Conservation (phyloP, 2,888 invertebrate species). For the Drosophila borealis region DNA sequence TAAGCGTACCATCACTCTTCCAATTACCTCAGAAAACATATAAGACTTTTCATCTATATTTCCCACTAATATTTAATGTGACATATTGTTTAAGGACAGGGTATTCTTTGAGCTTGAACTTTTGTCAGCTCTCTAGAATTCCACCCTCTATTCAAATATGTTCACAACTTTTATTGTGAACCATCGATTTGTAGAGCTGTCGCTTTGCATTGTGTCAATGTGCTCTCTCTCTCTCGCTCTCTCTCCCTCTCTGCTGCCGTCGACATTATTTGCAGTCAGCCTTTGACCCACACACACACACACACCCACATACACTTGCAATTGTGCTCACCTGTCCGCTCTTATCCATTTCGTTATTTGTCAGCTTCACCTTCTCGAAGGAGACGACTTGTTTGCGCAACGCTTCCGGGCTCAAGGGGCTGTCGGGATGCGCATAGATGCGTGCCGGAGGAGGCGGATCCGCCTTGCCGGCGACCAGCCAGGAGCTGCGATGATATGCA, state of each 20-base stretch:
- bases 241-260: not conserved
- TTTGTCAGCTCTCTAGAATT: not conserved
- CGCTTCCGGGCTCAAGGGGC: conserved; percentile 97
- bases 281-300: conserved; percentile 19
- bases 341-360: conserved; percentile 99
- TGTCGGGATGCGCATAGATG: conserved; percentile 98
- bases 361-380: conserved; percentile 99
- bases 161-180: not conserved
- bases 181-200: conserved; percentile 1
- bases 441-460: conserved; percentile 97
- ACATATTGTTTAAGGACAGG: no score
- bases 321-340: conserved; percentile 91
- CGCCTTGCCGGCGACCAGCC: conserved; percentile 99
- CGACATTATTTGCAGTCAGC: not conserved
- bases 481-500: conserved; percentile 99
- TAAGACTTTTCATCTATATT: not conserved
- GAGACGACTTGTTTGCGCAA: conserved; percentile 98
- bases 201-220: not conserved
- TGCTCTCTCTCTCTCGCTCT: not conserved
- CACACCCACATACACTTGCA: not conserved
- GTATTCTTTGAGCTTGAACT: not conserved
- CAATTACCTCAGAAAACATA: no score
- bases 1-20: no score
- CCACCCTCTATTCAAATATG: not conserved
- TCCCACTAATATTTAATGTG: no score